Conservation (phyloP, 2,113 vertebrate genomes). For the Myxocyprinus asiaticus region DNA sequence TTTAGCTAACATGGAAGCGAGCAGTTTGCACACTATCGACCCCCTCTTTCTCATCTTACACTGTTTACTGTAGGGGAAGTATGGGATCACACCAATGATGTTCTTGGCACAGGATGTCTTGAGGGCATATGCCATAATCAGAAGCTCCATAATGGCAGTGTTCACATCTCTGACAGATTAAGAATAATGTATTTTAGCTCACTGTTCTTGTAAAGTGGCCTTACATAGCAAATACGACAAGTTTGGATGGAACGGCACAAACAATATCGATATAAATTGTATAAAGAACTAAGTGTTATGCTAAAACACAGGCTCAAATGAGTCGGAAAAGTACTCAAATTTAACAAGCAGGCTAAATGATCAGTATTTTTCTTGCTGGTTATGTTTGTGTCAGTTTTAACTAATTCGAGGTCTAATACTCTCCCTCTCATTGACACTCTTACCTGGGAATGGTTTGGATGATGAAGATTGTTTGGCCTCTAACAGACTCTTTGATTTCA, state of each 20-base stretch:
- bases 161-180: constrained; percentile 87
- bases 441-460: constrained; percentile 96
- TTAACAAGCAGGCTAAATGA: neutral
- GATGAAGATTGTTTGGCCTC: constrained; percentile 97
- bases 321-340: too few relatives aligned
- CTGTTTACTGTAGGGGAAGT: constrained; percentile 99
- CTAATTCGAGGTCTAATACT: neutral
- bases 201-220: neutral
- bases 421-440: neutral
- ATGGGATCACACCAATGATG: constrained; percentile 96
- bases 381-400: too few relatives aligned
- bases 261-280: neutral
- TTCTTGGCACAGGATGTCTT: constrained; percentile 96
- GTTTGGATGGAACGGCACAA: too few relatives aligned
- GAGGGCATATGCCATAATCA: constrained; percentile 95
- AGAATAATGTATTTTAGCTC: neutral
- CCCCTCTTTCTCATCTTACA: constrained; percentile 99
- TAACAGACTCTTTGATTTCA: constrained; percentile 96
- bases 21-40: constrained; percentile 95
- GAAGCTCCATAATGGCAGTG: constrained; percentile 95
- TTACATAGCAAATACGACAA: neutral
- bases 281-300: neutral
- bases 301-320: neutral
- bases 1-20: constrained; percentile 95
- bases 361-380: neutral